Conservation (phyloP, 2,888 invertebrate species). For the Helleia helle region DNA sequence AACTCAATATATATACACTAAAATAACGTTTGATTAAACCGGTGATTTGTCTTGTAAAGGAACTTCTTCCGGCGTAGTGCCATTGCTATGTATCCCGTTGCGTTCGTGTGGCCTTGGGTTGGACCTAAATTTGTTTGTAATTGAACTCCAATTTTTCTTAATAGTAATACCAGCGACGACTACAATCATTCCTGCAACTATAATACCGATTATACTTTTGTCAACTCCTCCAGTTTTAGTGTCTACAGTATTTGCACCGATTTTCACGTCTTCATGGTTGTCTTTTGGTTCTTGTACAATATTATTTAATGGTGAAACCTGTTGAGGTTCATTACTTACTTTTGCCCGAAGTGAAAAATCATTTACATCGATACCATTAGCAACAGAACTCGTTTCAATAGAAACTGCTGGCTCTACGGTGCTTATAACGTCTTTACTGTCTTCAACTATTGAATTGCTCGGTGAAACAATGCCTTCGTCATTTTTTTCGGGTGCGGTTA, state of each 20-base stretch:
- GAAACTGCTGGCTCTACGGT: slow-evolving; percentile 15
- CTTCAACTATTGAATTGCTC: too few relatives aligned
- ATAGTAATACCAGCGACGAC: slow-evolving; percentile 67
- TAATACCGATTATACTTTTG: slow-evolving; percentile 67
- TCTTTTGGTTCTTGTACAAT: slow-evolving; percentile 24
- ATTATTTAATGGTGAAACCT: slow-evolving; percentile 25
- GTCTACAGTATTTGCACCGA: slow-evolving; percentile 44
- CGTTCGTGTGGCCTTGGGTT: slow-evolving; percentile 47
- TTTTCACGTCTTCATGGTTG: slow-evolving; percentile 33
- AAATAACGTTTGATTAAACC: slow-evolving; percentile 31
- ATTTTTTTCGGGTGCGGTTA: too few relatives aligned
- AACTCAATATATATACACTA: slow-evolving; percentile 4
- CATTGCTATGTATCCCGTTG: slow-evolving; percentile 24
- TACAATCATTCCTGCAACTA: slow-evolving; percentile 67
- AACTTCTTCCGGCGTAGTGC: slow-evolving; percentile 55
- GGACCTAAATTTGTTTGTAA: slow-evolving; percentile 52
- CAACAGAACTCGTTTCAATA: slow-evolving; percentile 15
- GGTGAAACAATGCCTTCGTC: too few relatives aligned
- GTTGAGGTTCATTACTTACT: slow-evolving; percentile 33
- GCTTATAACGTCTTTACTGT: slow-evolving; percentile 15
- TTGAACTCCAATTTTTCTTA: slow-evolving; percentile 74
- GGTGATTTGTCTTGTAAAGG: slow-evolving; percentile 61
- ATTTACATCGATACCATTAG: slow-evolving; percentile 20
- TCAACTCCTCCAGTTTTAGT: slow-evolving; percentile 58
- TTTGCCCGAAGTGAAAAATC: slow-evolving; percentile 37